Conservation (phyloP, 2,888 invertebrate genomes). For the Athetis lepigone region DNA sequence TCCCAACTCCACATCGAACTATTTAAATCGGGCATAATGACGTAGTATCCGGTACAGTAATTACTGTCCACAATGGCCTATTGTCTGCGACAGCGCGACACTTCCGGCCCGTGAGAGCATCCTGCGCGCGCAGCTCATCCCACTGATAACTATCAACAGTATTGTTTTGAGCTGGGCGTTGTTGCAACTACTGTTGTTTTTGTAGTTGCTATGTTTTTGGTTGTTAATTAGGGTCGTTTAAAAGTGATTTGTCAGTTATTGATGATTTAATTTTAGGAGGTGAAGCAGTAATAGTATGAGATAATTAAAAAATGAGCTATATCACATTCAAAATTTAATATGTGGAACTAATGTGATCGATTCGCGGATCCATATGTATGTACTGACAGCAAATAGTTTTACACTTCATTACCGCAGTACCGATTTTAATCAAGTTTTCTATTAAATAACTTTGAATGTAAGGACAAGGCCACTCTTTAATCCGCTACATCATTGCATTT, state of each 20-base stretch:
- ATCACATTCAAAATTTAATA: no score
- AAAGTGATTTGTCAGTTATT: background rate
- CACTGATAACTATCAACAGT: conserved; percentile 59
- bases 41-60: conserved; percentile 76
- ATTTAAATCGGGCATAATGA: conserved; percentile 70
- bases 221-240: conserved; percentile 11
- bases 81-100: conserved; percentile 81
- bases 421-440: no score
- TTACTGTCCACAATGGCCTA: conserved; percentile 84
- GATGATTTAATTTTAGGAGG: background rate
- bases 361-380: no score
- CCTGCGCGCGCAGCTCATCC: conserved; percentile 73
- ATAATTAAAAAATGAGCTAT: no score
- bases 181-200: conserved; percentile 52
- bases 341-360: no score
- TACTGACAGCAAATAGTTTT: no score
- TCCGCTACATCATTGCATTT: no score
- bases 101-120: conserved; percentile 78
- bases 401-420: no score
- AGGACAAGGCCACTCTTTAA: no score
- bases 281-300: background rate
- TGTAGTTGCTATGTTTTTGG: conserved; percentile 17
- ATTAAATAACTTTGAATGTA: no score
- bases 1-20: conserved; percentile 49
- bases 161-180: conserved; percentile 63